Evolutionary conservation across 2,113 vertebrate genomes (phyloP), one percentile per base, ranked within the genome.

Genomic region (Eulacestoma nigropectus): DNA sequence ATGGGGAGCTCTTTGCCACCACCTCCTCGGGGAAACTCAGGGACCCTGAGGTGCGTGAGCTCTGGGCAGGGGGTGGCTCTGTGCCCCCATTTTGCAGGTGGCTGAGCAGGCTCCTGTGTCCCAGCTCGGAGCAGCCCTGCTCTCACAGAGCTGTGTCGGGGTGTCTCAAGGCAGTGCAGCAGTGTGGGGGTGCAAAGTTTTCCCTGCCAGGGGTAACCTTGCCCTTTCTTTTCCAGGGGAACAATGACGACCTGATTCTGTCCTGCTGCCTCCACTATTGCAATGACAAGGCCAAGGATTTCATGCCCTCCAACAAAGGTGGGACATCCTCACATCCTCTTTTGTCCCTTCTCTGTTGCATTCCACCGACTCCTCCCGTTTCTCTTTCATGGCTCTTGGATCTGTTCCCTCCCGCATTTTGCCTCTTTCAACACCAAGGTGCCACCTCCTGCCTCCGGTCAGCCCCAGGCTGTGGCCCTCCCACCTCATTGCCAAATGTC

Each of bases 231-330:
- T 97, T 80, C 44, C 97, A 99, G 99, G 99, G 99, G 26, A 99
- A 99, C 97, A 99, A 99, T 0, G 99, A 99, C 11, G 99, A 99
- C 95, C 77, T 99, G 93, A 98, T 99, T 82, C 97, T 99, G 55
- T 99, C 98, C 53, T 99, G 98, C 93, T 99, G 98, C 93, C 98
- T 99, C 37, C 98, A 99, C 97, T 99, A 99, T 96, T 99, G 99
- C 98, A 99, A 99, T 96, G 99, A 99, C 98, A 99, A 99, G 91
- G 99, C 99, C 41, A 99, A 99, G 97, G 99, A 99, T 92, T 99
- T 99, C 97, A 99, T 99, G 98, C 98, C 99, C 56, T 96, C 98
- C 84, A 98, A 97, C 94, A 99, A 98, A 99, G 98, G 99, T 99
- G 98, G 32, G 39, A 22, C 29, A n/a, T 42, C 68, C n/a, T 89